Base-by-base conservation (phyloP, 2,888 invertebrate species). In the Onthophagus sagittarius region DNA sequence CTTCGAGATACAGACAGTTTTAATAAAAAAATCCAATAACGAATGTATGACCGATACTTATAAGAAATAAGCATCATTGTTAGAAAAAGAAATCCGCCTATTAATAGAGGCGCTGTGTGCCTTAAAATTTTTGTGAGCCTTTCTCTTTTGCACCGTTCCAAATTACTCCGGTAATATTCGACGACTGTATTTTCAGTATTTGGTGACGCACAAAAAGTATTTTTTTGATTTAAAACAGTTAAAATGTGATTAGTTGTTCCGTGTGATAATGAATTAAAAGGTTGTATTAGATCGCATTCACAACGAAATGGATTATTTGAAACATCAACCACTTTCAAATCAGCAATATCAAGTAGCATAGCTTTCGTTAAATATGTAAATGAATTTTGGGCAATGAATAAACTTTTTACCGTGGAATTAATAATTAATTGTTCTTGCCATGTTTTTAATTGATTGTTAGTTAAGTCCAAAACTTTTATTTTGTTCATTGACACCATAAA, bases 281-380 rank as follows among this genome's bases (percentile, higher is more conserved):
- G 82, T 77, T 85, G 85, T 85, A 88, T 86, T 0, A 85, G 82
- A 53, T 53, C 83, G 75, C 90, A 90, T 75, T 88, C 88, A 77
- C 90, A 90, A 15, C 85, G 83, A 75, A 89, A 88, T 1, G 88
- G 85, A 81, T 90, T 90, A 33, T 86, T 83, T 80, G 85, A 85
- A 4, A 90, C 76, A 74, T 89, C 85, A 23, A 90, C 83, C 67
- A 84, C 80, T 0, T 85, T 77, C 11, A 89, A 80, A 75, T 85
- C 86, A 39, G 82, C 82, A 39, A 90, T 87, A 80, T 90, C 90
- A 78, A 87, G 82, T 71, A 90, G 83, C 90, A 90, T 90, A 11
- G 86, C 86, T 7, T 85, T 75, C 9, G 88, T 88, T 33, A 90
- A 86, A 77, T 87, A 86, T 15, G 87, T 86, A 73, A 90, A 85